Evolutionary conservation across 2,888 invertebrate genomes (phyloP).

Genomic region (Eupithecia pulchellata): DNA sequence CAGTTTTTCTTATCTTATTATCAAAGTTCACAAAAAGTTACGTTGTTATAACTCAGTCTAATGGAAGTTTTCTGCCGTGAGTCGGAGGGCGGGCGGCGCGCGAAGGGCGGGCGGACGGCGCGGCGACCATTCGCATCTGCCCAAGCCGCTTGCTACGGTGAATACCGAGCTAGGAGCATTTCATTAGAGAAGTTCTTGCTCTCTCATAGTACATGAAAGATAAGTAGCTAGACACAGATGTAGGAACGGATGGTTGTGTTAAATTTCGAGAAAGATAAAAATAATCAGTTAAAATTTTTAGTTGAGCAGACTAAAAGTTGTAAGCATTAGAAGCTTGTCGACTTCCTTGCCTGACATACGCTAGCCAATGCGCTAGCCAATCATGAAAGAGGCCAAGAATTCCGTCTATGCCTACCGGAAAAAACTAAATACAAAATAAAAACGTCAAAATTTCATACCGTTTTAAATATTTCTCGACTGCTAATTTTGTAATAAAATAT

Average conservation of each 20-base stretch:
- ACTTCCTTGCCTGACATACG: no score
- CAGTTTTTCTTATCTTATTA: not conserved
- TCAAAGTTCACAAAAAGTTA: not conserved
- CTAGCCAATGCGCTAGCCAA: no score
- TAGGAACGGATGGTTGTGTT: not conserved
- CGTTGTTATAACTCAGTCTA: not conserved
- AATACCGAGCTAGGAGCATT: not conserved
- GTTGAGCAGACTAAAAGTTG: not conserved
- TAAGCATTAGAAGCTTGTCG: no score
- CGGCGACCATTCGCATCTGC: not conserved
- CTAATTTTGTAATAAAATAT: no score
- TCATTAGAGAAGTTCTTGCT: not conserved
- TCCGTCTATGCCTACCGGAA: no score
- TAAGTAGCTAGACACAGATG: not conserved
- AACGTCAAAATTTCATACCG: no score
- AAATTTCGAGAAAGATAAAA: not conserved
- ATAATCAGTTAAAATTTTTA: not conserved
- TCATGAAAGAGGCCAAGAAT: no score
- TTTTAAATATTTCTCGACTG: no score
- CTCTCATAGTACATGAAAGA: not conserved
- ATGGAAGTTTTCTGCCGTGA: not conserved
- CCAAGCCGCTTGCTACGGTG: not conserved
- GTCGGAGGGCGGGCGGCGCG: not conserved
- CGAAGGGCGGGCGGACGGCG: slow-evolving; percentile 8
- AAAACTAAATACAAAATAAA: no score